Conservation (phyloP, 2,888 invertebrate species). For the Luperina testacea region DNA sequence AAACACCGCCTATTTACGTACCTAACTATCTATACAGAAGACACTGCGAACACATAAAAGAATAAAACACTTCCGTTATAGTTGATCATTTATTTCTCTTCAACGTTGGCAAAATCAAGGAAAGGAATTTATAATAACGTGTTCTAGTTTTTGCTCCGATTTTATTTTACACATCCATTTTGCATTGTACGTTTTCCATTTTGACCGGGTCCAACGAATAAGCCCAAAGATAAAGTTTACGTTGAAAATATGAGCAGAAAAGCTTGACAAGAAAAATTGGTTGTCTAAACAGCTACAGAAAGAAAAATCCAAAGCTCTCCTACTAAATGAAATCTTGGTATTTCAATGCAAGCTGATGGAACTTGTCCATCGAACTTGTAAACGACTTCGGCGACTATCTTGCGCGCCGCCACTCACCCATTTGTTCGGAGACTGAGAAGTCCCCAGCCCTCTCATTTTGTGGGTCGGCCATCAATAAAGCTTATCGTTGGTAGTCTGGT, state of each 20-base stretch:
- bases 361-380: conserved; percentile 19
- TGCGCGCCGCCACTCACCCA: conserved; percentile 37
- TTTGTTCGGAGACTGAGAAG: conserved; percentile 48
- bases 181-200: conserved; percentile 12
- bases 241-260: neutral
- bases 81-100: conserved; percentile 37
- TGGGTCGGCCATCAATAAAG: conserved; percentile 71
- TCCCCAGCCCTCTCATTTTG: conserved; percentile 63
- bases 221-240: neutral
- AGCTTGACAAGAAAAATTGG: conserved; percentile 1
- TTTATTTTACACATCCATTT: conserved; percentile 19
- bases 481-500: conserved; percentile 67
- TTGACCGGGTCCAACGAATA: conserved; percentile 3
- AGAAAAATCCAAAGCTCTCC: conserved; percentile 22
- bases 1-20: conserved; percentile 35
- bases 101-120: conserved; percentile 9
- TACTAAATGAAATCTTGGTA: conserved; percentile 48
- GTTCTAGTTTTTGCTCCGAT: conserved; percentile 9
- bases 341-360: conserved; percentile 55
- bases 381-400: conserved; percentile 55
- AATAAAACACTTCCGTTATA: conserved; percentile 35
- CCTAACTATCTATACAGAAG: conserved; percentile 1
- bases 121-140: conserved; percentile 6
- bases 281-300: conserved; percentile 9
- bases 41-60: conserved; percentile 25